These are phyloP conservation scores for Cylas formicarius DNA, from an alignment of 1,140 invertebrate genomes.

Conservation along the genomic window DNA sequence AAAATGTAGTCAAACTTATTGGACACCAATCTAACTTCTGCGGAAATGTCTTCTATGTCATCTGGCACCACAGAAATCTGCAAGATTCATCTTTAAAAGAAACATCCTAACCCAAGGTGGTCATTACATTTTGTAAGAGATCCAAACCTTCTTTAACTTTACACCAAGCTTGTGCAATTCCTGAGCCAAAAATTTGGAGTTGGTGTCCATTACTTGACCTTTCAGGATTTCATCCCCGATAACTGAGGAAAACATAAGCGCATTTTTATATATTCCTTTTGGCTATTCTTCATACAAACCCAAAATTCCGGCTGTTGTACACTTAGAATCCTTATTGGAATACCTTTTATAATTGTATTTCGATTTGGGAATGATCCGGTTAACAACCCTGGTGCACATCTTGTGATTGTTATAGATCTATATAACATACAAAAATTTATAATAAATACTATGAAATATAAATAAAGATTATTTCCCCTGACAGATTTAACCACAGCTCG, in stretches of 20 bases:
- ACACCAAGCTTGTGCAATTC: constrained; percentile 60
- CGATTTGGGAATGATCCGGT: too few species aligned
- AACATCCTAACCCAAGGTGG: too few species aligned
- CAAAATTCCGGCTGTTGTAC: constrained; percentile 32
- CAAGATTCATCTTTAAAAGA: constrained; percentile 23
- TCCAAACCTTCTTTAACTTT: constrained; percentile 52
- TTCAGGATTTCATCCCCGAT: constrained; percentile 85
- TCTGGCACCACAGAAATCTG: constrained; percentile 67
- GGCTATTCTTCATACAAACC: constrained; percentile 18
- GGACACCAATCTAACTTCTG: constrained; percentile 62
- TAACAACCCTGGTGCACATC: too few species aligned
- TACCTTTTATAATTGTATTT: too few species aligned
- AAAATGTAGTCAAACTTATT: constrained; percentile 57
- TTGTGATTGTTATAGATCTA: too few species aligned
- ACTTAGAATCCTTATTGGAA: too few species aligned
- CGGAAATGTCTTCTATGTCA: constrained; percentile 58
- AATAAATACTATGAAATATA: too few species aligned
- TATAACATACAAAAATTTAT: too few species aligned
- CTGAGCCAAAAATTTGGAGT: constrained; percentile 62
- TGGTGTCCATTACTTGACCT: constrained; percentile 67
- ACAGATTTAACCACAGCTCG: too few species aligned
- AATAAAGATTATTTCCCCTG: too few species aligned
- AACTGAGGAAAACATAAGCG: constrained; percentile 42
- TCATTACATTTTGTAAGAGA: constrained; percentile 1
- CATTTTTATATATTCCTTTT: constrained; percentile 3